A percentile compares a stretch with the other conserved stretches of the same genome.
These are phyloP conservation scores for Trypoxylus dichotomus DNA, from an alignment of 1,140 invertebrate species.

Conservation along the genomic window DNA sequence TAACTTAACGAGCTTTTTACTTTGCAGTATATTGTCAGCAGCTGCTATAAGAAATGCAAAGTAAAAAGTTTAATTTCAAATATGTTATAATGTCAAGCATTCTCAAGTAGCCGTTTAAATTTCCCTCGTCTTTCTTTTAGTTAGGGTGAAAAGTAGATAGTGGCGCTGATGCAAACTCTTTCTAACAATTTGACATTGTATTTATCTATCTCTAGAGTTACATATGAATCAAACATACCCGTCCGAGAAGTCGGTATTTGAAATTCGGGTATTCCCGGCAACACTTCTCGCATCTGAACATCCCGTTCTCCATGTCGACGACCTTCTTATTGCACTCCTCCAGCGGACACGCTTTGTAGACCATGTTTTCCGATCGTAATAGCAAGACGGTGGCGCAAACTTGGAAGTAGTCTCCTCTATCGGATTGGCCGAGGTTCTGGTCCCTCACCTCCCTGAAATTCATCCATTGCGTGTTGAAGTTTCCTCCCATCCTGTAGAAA, in stretches of 20 bases:
- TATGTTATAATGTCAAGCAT: too few species aligned
- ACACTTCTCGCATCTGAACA: conserved; percentile 95
- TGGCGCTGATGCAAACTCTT: too few species aligned
- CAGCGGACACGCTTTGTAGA: conserved; percentile 89
- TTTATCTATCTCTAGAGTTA: too few species aligned
- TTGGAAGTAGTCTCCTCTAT: conserved; percentile 80
- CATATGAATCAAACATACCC: conserved; percentile 61
- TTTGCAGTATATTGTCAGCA: too few species aligned
- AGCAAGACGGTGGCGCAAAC: conserved; percentile 70
- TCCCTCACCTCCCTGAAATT: conserved; percentile 72
- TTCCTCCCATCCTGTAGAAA: conserved; percentile 53
- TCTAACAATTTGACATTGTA: too few species aligned
- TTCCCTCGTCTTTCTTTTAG: too few species aligned
- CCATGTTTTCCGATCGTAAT: conserved; percentile 73
- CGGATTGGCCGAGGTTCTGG: conserved; percentile 62
- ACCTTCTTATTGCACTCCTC: conserved; percentile 92
- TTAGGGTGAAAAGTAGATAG: too few species aligned
- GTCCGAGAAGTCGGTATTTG: conserved; percentile 81
- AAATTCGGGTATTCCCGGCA: conserved; percentile 80
- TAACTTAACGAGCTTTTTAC: too few species aligned
- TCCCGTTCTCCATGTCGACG: conserved; percentile 82
- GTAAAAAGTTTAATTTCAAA: too few species aligned
- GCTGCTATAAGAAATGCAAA: too few species aligned
- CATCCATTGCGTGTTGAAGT: conserved; percentile 62
- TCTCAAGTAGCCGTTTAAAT: too few species aligned